Evolutionary conservation across 2,888 invertebrate species (phyloP).

Genomic region (Spodoptera exigua): DNA sequence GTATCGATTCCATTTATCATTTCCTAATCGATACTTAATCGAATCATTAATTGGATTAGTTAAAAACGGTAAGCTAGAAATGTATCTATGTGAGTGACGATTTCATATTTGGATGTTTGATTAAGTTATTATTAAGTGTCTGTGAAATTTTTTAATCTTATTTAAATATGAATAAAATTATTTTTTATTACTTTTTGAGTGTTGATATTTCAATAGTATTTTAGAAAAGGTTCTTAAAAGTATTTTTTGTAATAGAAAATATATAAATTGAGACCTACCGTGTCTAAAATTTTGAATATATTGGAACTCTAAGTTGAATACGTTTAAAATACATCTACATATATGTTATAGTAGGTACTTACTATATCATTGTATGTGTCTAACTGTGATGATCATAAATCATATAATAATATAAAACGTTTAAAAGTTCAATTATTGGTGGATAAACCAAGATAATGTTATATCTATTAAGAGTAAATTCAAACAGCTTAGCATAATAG

Average conservation of each 20-base stretch:
- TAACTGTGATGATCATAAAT: too few species aligned
- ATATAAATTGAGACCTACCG: too few species aligned
- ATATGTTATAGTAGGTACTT: too few species aligned
- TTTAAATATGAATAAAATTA: slow-evolving; percentile 25
- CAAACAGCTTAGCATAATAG: too few species aligned
- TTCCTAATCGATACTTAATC: slow-evolving; percentile 53
- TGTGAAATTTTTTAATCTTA: slow-evolving; percentile 29
- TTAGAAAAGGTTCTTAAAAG: background rate
- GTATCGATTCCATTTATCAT: slow-evolving; percentile 50
- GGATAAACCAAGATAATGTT: too few species aligned
- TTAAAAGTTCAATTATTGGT: too few species aligned
- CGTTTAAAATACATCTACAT: too few species aligned
- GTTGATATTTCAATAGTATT: background rate
- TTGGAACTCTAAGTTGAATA: too few species aligned
- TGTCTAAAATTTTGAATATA: too few species aligned
- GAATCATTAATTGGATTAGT: slow-evolving; percentile 57
- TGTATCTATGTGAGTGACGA: slow-evolving; percentile 18
- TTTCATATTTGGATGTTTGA: slow-evolving; percentile 43
- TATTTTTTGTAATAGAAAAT: slow-evolving; percentile 1
- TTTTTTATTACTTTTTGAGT: slow-evolving; percentile 3
- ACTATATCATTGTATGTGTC: too few species aligned
- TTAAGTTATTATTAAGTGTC: slow-evolving; percentile 32
- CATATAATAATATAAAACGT: too few species aligned
- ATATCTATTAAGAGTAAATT: too few species aligned
- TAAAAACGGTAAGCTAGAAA: slow-evolving; percentile 49